These are phyloP conservation scores for Abscondita cerata DNA, from an alignment of 2,888 invertebrate genomes.

Conservation along the genomic window DNA sequence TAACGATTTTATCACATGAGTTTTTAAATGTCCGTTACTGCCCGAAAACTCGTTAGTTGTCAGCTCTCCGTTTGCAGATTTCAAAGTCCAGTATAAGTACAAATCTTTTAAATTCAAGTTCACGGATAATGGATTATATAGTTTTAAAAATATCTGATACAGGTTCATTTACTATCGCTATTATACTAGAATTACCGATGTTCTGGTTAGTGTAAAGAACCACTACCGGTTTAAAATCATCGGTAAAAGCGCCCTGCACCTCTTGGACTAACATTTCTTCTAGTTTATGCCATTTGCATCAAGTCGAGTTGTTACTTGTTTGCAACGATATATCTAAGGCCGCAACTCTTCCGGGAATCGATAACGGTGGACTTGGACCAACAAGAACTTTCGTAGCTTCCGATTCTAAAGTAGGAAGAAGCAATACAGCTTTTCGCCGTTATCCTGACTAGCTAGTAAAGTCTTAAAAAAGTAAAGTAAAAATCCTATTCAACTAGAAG, in stretches of 20 bases:
- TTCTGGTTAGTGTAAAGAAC: slow-evolving; percentile 74
- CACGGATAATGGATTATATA: slow-evolving; percentile 80
- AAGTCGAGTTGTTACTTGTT: slow-evolving; percentile 46
- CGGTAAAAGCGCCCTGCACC: slow-evolving; percentile 70
- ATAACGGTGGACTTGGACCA: slow-evolving; percentile 65
- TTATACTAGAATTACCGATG: slow-evolving; percentile 70
- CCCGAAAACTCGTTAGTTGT: slow-evolving; percentile 56
- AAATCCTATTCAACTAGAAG: not conserved
- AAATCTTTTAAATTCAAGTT: slow-evolving; percentile 73
- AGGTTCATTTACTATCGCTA: slow-evolving; percentile 81
- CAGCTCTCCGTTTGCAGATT: slow-evolving; percentile 55
- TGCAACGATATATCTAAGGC: slow-evolving; percentile 62
- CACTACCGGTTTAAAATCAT: slow-evolving; percentile 80
- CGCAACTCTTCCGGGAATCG: slow-evolving; percentile 64
- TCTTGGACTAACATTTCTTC: slow-evolving; percentile 80
- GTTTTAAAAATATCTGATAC: slow-evolving; percentile 78
- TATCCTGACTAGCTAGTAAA: slow-evolving; percentile 33
- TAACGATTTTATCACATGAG: slow-evolving; percentile 64
- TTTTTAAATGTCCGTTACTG: slow-evolving; percentile 61
- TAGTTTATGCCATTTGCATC: slow-evolving; percentile 70
- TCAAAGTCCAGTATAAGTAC: slow-evolving; percentile 76
- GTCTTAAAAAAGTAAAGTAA: slow-evolving; percentile 27
- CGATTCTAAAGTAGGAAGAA: slow-evolving; percentile 76
- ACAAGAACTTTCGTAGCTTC: slow-evolving; percentile 75
- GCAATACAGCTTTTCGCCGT: slow-evolving; percentile 62